Conservation (phyloP, 2,888 invertebrate species). For the Polydrusus pterygomalis region DNA sequence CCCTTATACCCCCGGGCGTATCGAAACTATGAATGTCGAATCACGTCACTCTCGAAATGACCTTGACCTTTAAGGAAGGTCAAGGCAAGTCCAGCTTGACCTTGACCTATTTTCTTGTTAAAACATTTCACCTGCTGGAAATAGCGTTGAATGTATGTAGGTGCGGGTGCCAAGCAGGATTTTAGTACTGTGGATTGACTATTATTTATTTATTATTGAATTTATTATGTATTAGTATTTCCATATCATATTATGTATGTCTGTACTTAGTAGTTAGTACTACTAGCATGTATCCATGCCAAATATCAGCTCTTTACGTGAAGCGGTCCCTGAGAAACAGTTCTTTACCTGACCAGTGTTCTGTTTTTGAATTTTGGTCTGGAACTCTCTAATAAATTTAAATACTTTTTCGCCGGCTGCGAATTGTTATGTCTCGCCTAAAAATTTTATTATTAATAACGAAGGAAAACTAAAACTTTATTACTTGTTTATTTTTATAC, state of each 20-base stretch:
- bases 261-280: too few relatives aligned
- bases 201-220: too few relatives aligned
- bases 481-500: conserved; percentile 12
- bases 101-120: conserved; percentile 44
- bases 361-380: too few relatives aligned
- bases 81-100: conserved; percentile 31
- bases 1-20: too few relatives aligned
- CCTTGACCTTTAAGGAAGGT: conserved; percentile 43
- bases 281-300: neutral
- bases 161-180: neutral
- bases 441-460: neutral
- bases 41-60: conserved; percentile 35
- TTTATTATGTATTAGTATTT: too few relatives aligned
- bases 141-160: conserved; percentile 1
- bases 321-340: too few relatives aligned
- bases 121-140: neutral
- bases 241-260: too few relatives aligned
- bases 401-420: neutral
- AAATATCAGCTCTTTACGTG: too few relatives aligned
- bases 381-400: too few relatives aligned
- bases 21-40: conserved; percentile 5
- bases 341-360: too few relatives aligned
- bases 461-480: conserved; percentile 1
- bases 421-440: neutral
- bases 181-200: neutral